phyloP scores from a whole-genome alignment of 2,113 vertebrate genomes.

The Dicentrarchus labrax region DNA sequence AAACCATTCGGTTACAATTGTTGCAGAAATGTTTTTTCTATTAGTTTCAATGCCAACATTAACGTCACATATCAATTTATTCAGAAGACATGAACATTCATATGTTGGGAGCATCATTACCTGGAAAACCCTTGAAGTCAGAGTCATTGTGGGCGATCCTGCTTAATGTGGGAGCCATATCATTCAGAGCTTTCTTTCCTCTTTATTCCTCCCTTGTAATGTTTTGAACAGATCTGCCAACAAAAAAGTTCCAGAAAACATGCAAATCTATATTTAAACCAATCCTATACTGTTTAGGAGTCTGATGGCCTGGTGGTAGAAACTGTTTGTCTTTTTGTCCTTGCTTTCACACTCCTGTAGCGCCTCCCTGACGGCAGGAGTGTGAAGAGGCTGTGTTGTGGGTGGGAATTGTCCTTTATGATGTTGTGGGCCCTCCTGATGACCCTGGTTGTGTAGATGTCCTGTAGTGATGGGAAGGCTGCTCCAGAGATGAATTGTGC shows the following conservation, averaged over 20 bases:
- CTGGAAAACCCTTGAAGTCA: conserved; percentile 41
- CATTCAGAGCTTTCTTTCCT: conserved; percentile 6
- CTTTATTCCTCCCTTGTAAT: conserved; percentile 14
- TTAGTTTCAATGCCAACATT: conserved; percentile 10
- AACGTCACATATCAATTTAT: conserved; percentile 15
- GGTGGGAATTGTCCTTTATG: too few species aligned
- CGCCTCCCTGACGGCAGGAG: too few species aligned
- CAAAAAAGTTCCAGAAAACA: conserved; percentile 23
- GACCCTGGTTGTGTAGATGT: too few species aligned
- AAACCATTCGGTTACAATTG: conserved; percentile 20
- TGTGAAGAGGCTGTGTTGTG: too few species aligned
- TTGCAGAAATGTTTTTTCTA: not conserved
- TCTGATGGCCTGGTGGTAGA: too few species aligned
- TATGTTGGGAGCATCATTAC: conserved; percentile 40
- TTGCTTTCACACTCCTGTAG: too few species aligned
- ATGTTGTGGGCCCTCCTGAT: too few species aligned
- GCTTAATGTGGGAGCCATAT: conserved; percentile 19
- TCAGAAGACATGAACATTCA: conserved; percentile 15
- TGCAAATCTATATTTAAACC: conserved; percentile 20
- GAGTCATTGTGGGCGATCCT: conserved; percentile 35
- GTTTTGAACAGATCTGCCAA: not conserved
- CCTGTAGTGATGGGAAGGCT: too few species aligned
- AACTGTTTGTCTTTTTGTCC: too few species aligned
- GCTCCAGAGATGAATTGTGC: too few species aligned
- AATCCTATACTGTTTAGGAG: too few species aligned